Evolutionary conservation across 2,888 invertebrate genomes (phyloP).

Genomic region (Amblyjoppa proteus): DNA sequence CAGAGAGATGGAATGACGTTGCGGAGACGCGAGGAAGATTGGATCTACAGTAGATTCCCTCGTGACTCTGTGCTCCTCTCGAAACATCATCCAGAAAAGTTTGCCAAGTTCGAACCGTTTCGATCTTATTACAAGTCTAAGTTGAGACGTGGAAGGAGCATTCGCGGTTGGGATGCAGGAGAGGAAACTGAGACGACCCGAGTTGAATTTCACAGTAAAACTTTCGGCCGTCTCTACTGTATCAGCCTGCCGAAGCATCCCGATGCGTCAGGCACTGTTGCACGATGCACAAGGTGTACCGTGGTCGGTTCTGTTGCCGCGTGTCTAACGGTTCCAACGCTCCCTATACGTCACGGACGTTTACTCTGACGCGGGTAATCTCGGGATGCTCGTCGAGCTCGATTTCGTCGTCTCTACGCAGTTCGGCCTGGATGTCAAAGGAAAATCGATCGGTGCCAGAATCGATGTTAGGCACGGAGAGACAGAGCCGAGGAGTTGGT

Average conservation of each 20-base stretch:
- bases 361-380: constrained; percentile 56
- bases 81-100: not conserved
- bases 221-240: constrained; percentile 4
- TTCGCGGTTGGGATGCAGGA: not conserved
- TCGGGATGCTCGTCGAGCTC: constrained; percentile 40
- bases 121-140: not conserved
- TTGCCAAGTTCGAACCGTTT: not conserved
- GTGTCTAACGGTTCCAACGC: constrained; percentile 5
- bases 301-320: constrained; percentile 17
- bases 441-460: constrained; percentile 43
- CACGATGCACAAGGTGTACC: constrained; percentile 11
- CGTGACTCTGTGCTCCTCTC: not conserved
- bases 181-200: not conserved
- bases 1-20: constrained; percentile 25
- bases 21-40: not conserved
- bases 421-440: constrained; percentile 46
- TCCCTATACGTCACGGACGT: constrained; percentile 38
- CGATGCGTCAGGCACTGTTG: constrained; percentile 23
- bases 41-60: constrained; percentile 31
- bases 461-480: constrained; percentile 1
- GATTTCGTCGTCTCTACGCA: constrained; percentile 51
- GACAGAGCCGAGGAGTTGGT: not conserved
- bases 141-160: not conserved
- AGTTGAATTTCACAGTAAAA: not conserved
- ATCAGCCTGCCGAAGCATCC: not conserved